A percentile compares a stretch with the other conserved stretches of the same genome.
phyloP scores from a whole-genome alignment of 1,140 invertebrate genomes.

The Meloidogyne hapla region DNA sequence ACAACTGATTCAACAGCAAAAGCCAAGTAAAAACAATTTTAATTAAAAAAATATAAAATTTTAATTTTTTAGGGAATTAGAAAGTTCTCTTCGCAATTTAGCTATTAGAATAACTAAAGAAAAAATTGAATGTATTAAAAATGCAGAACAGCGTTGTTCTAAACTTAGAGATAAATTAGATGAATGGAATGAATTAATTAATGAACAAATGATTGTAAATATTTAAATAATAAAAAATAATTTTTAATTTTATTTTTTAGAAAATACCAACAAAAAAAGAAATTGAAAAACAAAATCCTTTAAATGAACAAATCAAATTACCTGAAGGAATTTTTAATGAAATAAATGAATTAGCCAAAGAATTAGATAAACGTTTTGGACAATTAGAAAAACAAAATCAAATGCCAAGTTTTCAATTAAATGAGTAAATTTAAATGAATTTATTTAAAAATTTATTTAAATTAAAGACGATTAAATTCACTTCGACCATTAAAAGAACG shows the following conservation, averaged over 20 bases:
- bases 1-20: slow-evolving; percentile 37
- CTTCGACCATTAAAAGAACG: slow-evolving; percentile 9
- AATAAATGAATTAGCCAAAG: slow-evolving; percentile 19
- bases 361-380: neutral
- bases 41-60: neutral
- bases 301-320: neutral
- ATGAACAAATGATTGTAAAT: neutral
- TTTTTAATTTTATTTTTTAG: neutral
- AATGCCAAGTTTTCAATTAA: neutral
- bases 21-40: slow-evolving; percentile 20
- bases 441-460: no score
- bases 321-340: neutral
- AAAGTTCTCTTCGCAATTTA: slow-evolving; percentile 43
- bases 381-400: neutral
- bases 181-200: slow-evolving; percentile 22
- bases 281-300: neutral
- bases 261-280: slow-evolving; percentile 10
- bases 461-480: neutral
- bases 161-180: slow-evolving; percentile 34
- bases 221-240: neutral
- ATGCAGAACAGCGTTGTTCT: slow-evolving; percentile 9
- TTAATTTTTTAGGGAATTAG: slow-evolving; percentile 35
- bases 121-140: slow-evolving; percentile 22
- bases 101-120: slow-evolving; percentile 41
- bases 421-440: neutral